Evolutionary conservation across 2,888 invertebrate species (phyloP).

Genomic region (Monochamus alternatus): DNA sequence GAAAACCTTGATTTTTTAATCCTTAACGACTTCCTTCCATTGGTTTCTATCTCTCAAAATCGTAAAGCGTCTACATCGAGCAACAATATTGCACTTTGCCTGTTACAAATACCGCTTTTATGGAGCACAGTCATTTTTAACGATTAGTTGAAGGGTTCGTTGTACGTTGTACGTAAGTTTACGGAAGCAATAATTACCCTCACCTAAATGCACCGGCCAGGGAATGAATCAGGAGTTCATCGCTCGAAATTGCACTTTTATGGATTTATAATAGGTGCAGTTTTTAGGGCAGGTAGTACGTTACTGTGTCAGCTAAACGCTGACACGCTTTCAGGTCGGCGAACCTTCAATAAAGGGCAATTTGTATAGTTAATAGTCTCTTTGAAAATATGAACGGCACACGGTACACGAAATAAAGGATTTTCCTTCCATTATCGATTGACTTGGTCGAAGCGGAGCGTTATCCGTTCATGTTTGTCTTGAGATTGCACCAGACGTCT

Average conservation of each 20-base stretch:
- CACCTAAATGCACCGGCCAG: conserved; percentile 3
- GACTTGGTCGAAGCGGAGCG: background rate
- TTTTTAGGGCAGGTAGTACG: conserved; percentile 37
- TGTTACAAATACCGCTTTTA: background rate
- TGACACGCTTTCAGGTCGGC: conserved; percentile 46
- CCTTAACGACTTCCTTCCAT: too few species aligned
- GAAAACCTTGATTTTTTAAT: too few species aligned
- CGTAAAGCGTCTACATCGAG: too few species aligned
- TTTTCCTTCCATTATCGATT: background rate
- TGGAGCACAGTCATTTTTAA: background rate
- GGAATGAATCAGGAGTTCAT: conserved; percentile 30
- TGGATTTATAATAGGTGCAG: conserved; percentile 45
- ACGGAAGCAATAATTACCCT: conserved; percentile 1
- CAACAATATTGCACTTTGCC: background rate
- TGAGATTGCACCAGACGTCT: too few species aligned
- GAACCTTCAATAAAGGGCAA: conserved; percentile 34
- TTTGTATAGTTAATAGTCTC: conserved; percentile 21
- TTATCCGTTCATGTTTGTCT: background rate
- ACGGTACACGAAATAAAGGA: background rate
- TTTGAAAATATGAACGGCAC: conserved; percentile 22
- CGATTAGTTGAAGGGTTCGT: background rate
- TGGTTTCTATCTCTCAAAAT: too few species aligned
- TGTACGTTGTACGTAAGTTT: background rate
- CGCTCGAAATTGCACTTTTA: conserved; percentile 50
- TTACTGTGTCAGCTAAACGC: conserved; percentile 39